phyloP scores from a whole-genome alignment of 2,797 vertebrate genomes.

The Xenopus petersii region DNA sequence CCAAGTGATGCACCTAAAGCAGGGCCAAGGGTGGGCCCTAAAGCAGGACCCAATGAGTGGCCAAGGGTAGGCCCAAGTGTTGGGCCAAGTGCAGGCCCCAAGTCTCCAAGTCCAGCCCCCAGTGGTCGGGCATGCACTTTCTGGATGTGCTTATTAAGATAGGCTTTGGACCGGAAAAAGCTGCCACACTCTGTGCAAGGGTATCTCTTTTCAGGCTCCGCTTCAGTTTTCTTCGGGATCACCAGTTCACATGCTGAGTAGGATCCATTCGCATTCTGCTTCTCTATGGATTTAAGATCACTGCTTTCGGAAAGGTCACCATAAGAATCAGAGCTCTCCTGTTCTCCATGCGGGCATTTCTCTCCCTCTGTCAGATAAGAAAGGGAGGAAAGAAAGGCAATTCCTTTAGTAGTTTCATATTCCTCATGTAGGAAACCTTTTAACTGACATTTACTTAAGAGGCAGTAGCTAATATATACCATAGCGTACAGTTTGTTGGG shows the following conservation, averaged over 20 bases:
- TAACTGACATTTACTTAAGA: no score
- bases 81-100: slow-evolving; percentile 72
- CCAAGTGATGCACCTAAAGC: slow-evolving; percentile 33
- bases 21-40: slow-evolving; percentile 34
- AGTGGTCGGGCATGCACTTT: slow-evolving; percentile 87
- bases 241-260: slow-evolving; percentile 71
- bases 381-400: neutral
- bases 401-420: no score
- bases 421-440: no score
- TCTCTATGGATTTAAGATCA: slow-evolving; percentile 89
- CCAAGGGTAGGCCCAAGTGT: slow-evolving; percentile 38
- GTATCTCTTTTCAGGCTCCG: slow-evolving; percentile 91
- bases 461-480: no score
- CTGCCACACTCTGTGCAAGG: slow-evolving; percentile 90
- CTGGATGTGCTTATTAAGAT: slow-evolving; percentile 98
- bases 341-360: slow-evolving; percentile 96
- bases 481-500: no score
- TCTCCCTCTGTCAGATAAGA: slow-evolving; percentile 79
- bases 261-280: slow-evolving; percentile 75
- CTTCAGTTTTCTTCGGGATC: slow-evolving; percentile 83
- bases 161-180: slow-evolving; percentile 98
- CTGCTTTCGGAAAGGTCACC: slow-evolving; percentile 89
- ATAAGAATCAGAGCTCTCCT: slow-evolving; percentile 92
- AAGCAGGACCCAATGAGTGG: slow-evolving; percentile 17
- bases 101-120: slow-evolving; percentile 75